phyloP scores from a whole-genome alignment of 2,888 invertebrate species.

The Troides helena region DNA sequence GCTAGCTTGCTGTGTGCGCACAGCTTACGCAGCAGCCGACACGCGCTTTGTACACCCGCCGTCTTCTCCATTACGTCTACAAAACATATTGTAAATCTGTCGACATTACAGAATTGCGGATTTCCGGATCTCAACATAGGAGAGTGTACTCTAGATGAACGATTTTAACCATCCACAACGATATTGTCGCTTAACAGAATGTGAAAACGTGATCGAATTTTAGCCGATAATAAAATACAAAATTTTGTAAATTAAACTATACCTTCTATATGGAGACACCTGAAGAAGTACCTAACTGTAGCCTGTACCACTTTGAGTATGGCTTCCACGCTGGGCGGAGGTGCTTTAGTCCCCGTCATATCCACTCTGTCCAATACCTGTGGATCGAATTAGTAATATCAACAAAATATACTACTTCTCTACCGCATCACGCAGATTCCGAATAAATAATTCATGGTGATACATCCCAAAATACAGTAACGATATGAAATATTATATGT shows the following conservation, averaged over 20 bases:
- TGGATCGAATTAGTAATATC: not conserved
- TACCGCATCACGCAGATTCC: no score
- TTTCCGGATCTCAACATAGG: no score
- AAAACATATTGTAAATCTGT: not conserved
- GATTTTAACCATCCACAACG: no score
- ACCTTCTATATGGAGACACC: constrained; percentile 85
- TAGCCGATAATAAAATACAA: no score
- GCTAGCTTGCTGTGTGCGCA: constrained; percentile 85
- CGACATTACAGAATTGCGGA: no score
- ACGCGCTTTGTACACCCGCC: constrained; percentile 83
- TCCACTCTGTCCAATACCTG: constrained; percentile 83
- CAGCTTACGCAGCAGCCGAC: constrained; percentile 82
- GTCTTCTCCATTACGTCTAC: constrained; percentile 82
- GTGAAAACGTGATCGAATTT: no score
- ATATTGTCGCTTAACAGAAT: no score
- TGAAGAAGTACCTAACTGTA: constrained; percentile 88
- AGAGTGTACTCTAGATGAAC: no score
- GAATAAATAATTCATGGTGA: no score
- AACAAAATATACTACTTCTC: not conserved
- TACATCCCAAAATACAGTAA: no score
- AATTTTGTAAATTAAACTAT: constrained; percentile 31
- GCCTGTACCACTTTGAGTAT: constrained; percentile 85
- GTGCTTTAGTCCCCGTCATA: constrained; percentile 78
- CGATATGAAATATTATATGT: no score
- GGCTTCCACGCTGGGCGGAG: constrained; percentile 83